Evolutionary conservation across 2,113 vertebrate species (phyloP), one percentile per base, ranked within the genome.

Genomic region (Agelaius tricolor): DNA sequence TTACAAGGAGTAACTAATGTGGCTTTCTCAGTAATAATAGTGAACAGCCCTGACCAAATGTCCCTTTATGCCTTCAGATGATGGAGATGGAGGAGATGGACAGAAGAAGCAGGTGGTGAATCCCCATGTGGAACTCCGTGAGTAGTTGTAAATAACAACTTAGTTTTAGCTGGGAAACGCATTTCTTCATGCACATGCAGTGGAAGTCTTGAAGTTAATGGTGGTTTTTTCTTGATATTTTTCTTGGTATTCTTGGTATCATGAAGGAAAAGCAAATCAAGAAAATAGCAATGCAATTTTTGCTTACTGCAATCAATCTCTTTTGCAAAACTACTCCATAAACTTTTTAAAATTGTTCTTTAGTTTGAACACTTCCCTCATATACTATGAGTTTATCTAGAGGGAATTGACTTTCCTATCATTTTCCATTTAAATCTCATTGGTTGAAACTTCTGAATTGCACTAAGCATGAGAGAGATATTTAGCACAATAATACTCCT

Each of bases 51-150:
- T 93, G 28, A 75, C 49, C 35, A 63, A 90, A 87, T 84, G 43
- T 46, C 41, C 69, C 24, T 97, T 84, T 95, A 37, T 96, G 69
- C 24, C 65, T 97, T 89, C 97, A 99, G 99, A 99, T 96, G 99
- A 99, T 0, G 33, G 93, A 19, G 99, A 99, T 82, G 96, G 97
- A 85, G 97, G 97, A 44, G 99, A 99, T 81, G 98, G 98, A 82
- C 99, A 99, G 97, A 99, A 99, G 97, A 99, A 99, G 75, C 99
- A 99, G 76, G 97, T 98, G 7, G 97, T 98, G 84, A 99, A 99
- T 95, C 99, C 99, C 28, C 99, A 99, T 18, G 98, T 99, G 33
- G 99, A 99, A 69, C 98, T 99, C 39, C 99, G 99, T 99, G 96
- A 99, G 99, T 97, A 92, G 61, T 9, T 94, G 30, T 67, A 83